A percentile compares a stretch with the other conserved stretches of the same genome.
These are phyloP conservation scores for Channa argus DNA, from an alignment of 2,113 vertebrate species.

Conservation along the genomic window DNA sequence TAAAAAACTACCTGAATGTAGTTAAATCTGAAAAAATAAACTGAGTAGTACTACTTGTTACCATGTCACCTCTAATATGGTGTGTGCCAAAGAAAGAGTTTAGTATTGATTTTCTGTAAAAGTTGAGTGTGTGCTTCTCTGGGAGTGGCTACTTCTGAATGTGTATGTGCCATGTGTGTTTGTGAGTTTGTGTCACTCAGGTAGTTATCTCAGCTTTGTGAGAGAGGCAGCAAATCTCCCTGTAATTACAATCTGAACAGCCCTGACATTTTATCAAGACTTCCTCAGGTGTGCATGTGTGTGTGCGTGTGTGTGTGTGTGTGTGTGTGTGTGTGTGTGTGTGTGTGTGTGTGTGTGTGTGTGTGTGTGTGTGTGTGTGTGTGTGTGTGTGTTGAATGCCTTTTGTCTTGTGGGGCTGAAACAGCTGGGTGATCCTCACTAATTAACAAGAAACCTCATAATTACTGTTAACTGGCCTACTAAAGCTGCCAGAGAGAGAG, in stretches of 20 bases:
- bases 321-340: conserved; percentile 37
- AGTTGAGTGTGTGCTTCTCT: conserved; percentile 34
- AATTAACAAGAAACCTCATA: conserved; percentile 80
- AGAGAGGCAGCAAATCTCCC: conserved; percentile 71
- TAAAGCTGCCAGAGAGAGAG: conserved; percentile 56
- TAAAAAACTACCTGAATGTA: conserved; percentile 3
- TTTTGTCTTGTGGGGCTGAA: conserved; percentile 78
- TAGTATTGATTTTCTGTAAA: conserved; percentile 54
- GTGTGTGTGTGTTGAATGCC: conserved; percentile 55
- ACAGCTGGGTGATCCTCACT: conserved; percentile 80
- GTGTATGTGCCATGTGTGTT: conserved; percentile 12
- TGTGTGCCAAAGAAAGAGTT: conserved; percentile 26
- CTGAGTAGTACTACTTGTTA: conserved; percentile 27
- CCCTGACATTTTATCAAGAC: conserved; percentile 75
- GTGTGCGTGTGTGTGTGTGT: conserved; percentile 23
- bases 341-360: conserved; percentile 30
- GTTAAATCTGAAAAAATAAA: conserved; percentile 8
- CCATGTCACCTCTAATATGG: conserved; percentile 29
- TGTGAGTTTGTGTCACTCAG: conserved; percentile 54
- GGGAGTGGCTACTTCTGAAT: background rate
- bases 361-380: conserved; percentile 31
- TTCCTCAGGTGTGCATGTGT: conserved; percentile 59
- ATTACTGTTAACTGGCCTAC: conserved; percentile 78
- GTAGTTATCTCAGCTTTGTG: conserved; percentile 68
- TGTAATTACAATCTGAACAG: conserved; percentile 78